Conservation (phyloP, 2,888 invertebrate species). For the Ceratothoa steindachneri region DNA sequence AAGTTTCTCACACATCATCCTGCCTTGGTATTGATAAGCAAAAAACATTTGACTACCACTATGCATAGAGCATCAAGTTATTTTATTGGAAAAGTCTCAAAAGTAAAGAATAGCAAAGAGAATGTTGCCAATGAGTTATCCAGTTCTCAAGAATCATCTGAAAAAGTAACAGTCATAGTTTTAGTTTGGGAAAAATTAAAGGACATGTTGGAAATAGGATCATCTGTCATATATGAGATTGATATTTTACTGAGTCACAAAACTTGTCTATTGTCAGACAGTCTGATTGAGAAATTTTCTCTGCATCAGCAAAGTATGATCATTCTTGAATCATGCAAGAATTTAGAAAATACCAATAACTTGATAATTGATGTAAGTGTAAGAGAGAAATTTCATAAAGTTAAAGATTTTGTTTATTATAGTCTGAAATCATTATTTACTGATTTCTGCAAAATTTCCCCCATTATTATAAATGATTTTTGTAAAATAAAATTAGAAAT, state of each 20-base stretch:
- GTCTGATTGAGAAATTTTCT: background rate
- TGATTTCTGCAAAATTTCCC: conserved; percentile 11
- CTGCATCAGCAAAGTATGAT: background rate
- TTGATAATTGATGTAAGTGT: background rate
- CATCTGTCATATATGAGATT: background rate
- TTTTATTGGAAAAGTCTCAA: conserved; percentile 16
- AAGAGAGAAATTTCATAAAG: background rate
- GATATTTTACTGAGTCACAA: background rate
- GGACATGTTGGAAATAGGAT: background rate
- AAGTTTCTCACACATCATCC: conserved; percentile 20
- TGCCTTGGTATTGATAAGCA: conserved; percentile 27
- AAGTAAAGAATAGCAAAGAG: background rate
- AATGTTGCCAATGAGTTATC: too few species aligned
- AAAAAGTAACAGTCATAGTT: conserved; percentile 5
- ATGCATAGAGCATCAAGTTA: background rate
- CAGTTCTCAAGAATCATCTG: too few species aligned
- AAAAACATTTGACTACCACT: conserved; percentile 9
- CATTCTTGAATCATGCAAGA: background rate
- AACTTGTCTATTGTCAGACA: background rate
- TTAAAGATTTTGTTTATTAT: background rate
- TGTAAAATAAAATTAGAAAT: conserved; percentile 14
- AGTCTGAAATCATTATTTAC: conserved; percentile 2
- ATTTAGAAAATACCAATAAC: background rate
- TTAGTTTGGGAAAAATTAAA: conserved; percentile 35
- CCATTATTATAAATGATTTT: conserved; percentile 25